phyloP scores from a whole-genome alignment of 1,140 invertebrate genomes.

The Drosophila suzukii region DNA sequence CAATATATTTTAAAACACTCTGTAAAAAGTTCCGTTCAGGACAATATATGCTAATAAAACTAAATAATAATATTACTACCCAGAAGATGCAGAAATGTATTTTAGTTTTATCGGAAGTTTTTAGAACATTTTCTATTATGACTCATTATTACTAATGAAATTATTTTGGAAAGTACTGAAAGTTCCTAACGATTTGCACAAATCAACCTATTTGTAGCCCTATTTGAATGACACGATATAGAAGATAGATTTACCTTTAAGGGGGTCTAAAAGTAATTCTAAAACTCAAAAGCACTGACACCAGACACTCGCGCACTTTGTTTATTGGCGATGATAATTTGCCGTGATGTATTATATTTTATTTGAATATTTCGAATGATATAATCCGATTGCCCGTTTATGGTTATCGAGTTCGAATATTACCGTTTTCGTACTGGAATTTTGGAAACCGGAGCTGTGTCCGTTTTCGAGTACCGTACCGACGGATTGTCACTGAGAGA shows the following conservation, averaged over 20 bases:
- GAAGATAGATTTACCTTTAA: slow-evolving; percentile 37
- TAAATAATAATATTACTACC: too few relatives aligned
- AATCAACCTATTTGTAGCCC: background rate
- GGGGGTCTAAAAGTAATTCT: slow-evolving; percentile 13
- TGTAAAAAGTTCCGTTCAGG: too few relatives aligned
- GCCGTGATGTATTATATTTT: slow-evolving; percentile 19
- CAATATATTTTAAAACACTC: too few relatives aligned
- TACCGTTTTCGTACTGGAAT: slow-evolving; percentile 25
- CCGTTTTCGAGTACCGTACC: slow-evolving; percentile 58
- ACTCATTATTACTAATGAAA: background rate
- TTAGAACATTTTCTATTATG: too few relatives aligned
- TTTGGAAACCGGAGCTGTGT: slow-evolving; percentile 28
- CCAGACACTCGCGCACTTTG: slow-evolving; percentile 48
- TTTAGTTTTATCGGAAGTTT: too few relatives aligned
- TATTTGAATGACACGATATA: background rate
- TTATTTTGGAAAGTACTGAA: background rate
- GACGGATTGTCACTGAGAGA: slow-evolving; percentile 76
- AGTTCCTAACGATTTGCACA: slow-evolving; percentile 1
- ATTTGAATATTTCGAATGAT: slow-evolving; percentile 17
- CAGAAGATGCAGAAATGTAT: too few relatives aligned
- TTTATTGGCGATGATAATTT: slow-evolving; percentile 23
- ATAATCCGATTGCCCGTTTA: slow-evolving; percentile 1
- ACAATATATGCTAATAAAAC: too few relatives aligned
- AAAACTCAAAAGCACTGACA: slow-evolving; percentile 32
- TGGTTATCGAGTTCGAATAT: slow-evolving; percentile 17